A percentile compares a stretch with the other conserved stretches of the same genome.
Conservation (phyloP, 1,140 invertebrate species). For the Holcopasites calliopsidis region DNA sequence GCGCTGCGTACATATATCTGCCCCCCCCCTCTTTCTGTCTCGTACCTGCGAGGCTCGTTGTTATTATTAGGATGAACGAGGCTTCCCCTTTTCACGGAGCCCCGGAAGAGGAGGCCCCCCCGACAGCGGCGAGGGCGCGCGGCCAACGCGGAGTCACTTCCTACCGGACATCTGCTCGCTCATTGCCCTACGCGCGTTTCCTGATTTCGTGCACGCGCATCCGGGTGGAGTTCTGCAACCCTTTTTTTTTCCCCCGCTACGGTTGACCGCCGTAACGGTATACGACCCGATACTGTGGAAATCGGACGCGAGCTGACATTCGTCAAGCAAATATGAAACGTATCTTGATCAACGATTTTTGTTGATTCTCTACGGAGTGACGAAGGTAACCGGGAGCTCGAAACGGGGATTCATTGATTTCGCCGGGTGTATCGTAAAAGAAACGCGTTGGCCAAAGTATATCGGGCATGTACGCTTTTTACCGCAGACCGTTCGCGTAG, state of each 20-base stretch:
- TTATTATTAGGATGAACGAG: slow-evolving; percentile 60
- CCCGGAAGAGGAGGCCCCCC: slow-evolving; percentile 48
- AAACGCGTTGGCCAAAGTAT: not conserved
- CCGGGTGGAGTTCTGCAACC: slow-evolving; percentile 20
- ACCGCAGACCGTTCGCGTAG: not conserved
- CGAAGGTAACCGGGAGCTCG: not conserved
- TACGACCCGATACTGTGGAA: not conserved
- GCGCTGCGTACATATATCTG: slow-evolving; percentile 50
- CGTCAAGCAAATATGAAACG: not conserved
- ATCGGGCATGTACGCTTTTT: slow-evolving; percentile 23
- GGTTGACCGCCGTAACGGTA: slow-evolving; percentile 11
- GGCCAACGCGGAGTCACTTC: slow-evolving; percentile 52
- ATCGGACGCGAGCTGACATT: not conserved
- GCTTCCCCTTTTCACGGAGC: slow-evolving; percentile 22
- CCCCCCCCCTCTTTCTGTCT: slow-evolving; percentile 13
- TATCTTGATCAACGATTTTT: not conserved
- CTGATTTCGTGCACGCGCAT: not conserved
- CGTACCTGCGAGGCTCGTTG: slow-evolving; percentile 27
- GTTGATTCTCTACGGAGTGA: too few relatives aligned
- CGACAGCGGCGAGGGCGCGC: slow-evolving; percentile 14
- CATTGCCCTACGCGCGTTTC: not conserved
- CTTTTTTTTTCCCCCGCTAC: slow-evolving; percentile 34
- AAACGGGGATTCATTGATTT: not conserved
- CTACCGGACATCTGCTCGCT: slow-evolving; percentile 58
- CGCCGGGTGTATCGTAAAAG: too few relatives aligned